A percentile compares a stretch with the other conserved stretches of the same genome.
Conservation (phyloP, 2,888 invertebrate genomes). For the Andricus curvator region DNA sequence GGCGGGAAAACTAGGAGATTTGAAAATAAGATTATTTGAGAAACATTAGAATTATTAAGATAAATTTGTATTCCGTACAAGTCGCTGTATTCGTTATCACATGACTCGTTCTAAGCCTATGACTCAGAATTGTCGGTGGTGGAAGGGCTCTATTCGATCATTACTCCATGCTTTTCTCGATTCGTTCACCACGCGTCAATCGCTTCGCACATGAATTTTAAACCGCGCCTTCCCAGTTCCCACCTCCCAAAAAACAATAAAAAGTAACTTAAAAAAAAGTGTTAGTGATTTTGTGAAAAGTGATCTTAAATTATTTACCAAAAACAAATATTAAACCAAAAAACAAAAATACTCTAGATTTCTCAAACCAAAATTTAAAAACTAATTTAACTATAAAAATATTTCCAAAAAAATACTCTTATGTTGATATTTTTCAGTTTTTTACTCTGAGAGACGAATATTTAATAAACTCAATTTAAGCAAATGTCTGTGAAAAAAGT, state of each 20-base stretch:
- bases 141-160: slow-evolving; percentile 49
- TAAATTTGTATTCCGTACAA: slow-evolving; percentile 42
- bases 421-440: no score
- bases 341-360: background rate
- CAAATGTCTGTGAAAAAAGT: background rate
- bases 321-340: background rate
- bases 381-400: background rate
- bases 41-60: slow-evolving; percentile 10
- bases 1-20: background rate
- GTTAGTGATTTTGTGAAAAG: background rate
- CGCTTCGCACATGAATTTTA: slow-evolving; percentile 40
- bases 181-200: slow-evolving; percentile 37
- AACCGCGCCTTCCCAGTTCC: slow-evolving; percentile 7
- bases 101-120: slow-evolving; percentile 61
- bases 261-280: background rate
- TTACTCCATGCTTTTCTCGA: slow-evolving; percentile 34
- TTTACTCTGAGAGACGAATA: background rate
- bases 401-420: background rate
- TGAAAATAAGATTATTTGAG: slow-evolving; percentile 1
- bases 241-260: background rate
- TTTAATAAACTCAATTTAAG: background rate
- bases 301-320: background rate
- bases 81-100: slow-evolving; percentile 63
- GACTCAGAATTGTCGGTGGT: slow-evolving; percentile 57
- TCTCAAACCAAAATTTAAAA: background rate